phyloP scores from a whole-genome alignment of 1,140 invertebrate species.

The Spodoptera frugiperda region DNA sequence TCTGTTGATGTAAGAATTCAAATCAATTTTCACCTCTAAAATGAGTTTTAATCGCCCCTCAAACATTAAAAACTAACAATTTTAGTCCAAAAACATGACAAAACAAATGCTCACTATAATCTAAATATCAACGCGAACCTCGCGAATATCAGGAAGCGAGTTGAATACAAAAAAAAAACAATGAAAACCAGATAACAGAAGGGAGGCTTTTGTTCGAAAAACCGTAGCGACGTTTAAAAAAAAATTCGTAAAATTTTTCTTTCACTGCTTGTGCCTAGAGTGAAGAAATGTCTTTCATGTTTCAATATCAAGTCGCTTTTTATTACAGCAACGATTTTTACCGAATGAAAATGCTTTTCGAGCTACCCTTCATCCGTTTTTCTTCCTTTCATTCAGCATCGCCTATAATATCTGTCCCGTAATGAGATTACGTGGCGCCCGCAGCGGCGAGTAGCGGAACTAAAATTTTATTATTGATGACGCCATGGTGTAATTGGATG shows the following conservation, averaged over 20 bases:
- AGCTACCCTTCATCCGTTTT: conserved; percentile 46
- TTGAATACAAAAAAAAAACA: conserved; percentile 34
- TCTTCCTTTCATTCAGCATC: conserved; percentile 49
- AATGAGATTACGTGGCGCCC: conserved; percentile 58
- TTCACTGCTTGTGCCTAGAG: conserved; percentile 3
- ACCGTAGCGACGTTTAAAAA: conserved; percentile 36
- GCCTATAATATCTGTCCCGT: conserved; percentile 48
- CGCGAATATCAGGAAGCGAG: conserved; percentile 12
- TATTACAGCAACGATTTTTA: conserved; percentile 50
- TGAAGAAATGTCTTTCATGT: conserved; percentile 36
- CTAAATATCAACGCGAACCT: conserved; percentile 26
- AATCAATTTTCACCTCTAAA: too few species aligned
- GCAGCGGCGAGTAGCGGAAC: conserved; percentile 58
- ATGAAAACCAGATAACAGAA: conserved; percentile 42
- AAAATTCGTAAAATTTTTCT: conserved; percentile 43
- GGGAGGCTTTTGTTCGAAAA: conserved; percentile 41
- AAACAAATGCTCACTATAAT: conserved; percentile 21
- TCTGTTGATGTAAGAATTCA: too few species aligned
- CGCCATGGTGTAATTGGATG: conserved; percentile 43
- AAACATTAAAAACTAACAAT: too few species aligned
- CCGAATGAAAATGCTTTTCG: conserved; percentile 57
- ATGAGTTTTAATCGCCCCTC: too few species aligned
- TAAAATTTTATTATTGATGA: conserved; percentile 48
- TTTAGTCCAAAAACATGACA: neutral
- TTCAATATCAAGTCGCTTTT: conserved; percentile 25